Conservation (phyloP, 2,888 invertebrate species). For the Cerceris ruficornis region DNA sequence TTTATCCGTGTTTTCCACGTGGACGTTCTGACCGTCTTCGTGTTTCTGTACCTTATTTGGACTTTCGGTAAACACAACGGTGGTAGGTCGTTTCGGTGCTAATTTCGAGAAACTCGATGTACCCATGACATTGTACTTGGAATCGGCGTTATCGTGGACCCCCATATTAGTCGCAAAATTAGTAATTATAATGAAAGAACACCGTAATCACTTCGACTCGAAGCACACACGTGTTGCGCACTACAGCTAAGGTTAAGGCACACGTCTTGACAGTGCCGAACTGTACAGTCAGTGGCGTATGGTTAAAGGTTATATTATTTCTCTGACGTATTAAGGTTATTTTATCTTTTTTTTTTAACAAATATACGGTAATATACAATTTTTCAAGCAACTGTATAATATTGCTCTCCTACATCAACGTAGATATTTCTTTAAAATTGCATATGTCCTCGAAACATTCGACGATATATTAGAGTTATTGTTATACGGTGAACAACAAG, state of each 20-base stretch:
- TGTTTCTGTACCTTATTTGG: conserved; percentile 68
- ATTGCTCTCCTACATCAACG: too few relatives aligned
- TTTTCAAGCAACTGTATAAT: too few relatives aligned
- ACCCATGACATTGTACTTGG: conserved; percentile 76
- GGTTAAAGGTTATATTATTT: background rate
- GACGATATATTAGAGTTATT: too few relatives aligned
- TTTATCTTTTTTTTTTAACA: background rate
- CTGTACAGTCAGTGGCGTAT: conserved; percentile 32
- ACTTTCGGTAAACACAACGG: conserved; percentile 69
- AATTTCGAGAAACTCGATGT: conserved; percentile 74
- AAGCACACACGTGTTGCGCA: conserved; percentile 66
- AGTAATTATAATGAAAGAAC: background rate
- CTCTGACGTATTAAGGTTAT: background rate
- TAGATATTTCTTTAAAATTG: too few relatives aligned
- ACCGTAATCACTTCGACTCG: background rate
- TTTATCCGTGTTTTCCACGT: conserved; percentile 48
- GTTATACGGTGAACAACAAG: too few relatives aligned
- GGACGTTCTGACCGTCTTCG: conserved; percentile 54
- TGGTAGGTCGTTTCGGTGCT: conserved; percentile 72
- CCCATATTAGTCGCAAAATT: conserved; percentile 69
- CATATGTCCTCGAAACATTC: too few relatives aligned
- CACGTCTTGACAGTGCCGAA: conserved; percentile 32
- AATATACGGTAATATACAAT: too few relatives aligned
- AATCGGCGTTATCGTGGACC: conserved; percentile 78
- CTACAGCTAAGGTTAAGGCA: conserved; percentile 53